phyloP scores from a whole-genome alignment of 2,113 vertebrate genomes.

The Sterrhoptilus dennistouni region DNA sequence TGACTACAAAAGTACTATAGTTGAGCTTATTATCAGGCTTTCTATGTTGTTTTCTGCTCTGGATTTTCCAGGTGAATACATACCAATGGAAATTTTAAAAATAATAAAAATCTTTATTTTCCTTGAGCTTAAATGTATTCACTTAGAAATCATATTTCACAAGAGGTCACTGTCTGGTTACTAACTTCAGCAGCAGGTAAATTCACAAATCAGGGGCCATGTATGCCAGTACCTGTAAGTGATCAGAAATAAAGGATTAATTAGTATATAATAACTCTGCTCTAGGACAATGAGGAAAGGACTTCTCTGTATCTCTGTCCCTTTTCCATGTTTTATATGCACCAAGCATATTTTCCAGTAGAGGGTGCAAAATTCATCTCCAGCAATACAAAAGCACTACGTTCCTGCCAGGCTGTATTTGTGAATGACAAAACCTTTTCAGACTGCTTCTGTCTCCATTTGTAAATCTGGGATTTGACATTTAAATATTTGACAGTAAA shows the following conservation, averaged over 20 bases:
- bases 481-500: background rate
- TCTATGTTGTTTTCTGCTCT: background rate
- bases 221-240: background rate
- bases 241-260: background rate
- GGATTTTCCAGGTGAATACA: background rate
- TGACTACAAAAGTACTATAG: background rate
- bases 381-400: background rate
- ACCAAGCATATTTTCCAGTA: conserved; percentile 54
- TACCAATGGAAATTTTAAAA: background rate
- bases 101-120: background rate
- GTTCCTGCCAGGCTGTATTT: background rate
- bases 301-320: fast-evolving
- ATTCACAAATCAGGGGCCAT: background rate
- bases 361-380: conserved; percentile 58
- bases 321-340: background rate
- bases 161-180: background rate
- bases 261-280: background rate
- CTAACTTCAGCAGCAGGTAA: background rate
- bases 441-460: background rate
- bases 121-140: background rate
- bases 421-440: background rate
- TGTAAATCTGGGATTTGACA: background rate
- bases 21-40: background rate
- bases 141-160: background rate
- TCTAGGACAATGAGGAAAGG: background rate